These are phyloP conservation scores for Laticauda laticaudata DNA, from an alignment of 2,113 vertebrate genomes.

Conservation along the genomic window DNA sequence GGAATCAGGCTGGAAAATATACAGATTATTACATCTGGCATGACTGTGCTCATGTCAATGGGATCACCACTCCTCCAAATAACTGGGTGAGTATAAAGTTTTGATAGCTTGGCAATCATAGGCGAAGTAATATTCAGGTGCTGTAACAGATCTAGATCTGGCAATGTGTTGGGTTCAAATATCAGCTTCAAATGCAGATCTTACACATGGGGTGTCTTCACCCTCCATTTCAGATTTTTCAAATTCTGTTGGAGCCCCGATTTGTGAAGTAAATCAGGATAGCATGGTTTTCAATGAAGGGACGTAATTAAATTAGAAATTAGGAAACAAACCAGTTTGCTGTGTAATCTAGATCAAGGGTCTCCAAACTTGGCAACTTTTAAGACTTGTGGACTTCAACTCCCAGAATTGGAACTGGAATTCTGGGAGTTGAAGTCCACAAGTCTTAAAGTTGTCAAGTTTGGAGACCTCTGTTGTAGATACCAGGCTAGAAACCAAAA, in stretches of 20 bases:
- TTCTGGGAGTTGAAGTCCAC: too few relatives aligned
- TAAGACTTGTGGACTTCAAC: too few relatives aligned
- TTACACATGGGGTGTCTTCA: not conserved
- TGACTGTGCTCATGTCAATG: constrained; percentile 68
- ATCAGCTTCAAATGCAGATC: not conserved
- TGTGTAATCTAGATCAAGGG: too few relatives aligned
- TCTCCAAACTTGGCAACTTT: too few relatives aligned
- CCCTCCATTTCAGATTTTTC: not conserved
- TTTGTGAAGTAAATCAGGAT: not conserved
- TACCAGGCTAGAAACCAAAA: not conserved
- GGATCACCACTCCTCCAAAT: constrained; percentile 75
- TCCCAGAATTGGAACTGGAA: too few relatives aligned
- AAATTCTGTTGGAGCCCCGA: not conserved
- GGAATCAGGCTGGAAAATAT: constrained; percentile 78
- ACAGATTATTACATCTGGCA: constrained; percentile 92
- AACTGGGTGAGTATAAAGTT: constrained; percentile 83
- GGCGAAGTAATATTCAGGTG: not conserved
- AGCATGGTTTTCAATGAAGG: not conserved
- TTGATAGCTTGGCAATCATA: fast-evolving
- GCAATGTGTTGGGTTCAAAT: not conserved
- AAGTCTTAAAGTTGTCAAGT: too few relatives aligned
- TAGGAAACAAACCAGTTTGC: not conserved
- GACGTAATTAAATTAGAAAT: not conserved
- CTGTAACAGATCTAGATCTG: not conserved
- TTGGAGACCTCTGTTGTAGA: too few relatives aligned